Evolutionary conservation across 2,113 vertebrate genomes (phyloP).

Genomic region (Nycticryphes semicollaris): DNA sequence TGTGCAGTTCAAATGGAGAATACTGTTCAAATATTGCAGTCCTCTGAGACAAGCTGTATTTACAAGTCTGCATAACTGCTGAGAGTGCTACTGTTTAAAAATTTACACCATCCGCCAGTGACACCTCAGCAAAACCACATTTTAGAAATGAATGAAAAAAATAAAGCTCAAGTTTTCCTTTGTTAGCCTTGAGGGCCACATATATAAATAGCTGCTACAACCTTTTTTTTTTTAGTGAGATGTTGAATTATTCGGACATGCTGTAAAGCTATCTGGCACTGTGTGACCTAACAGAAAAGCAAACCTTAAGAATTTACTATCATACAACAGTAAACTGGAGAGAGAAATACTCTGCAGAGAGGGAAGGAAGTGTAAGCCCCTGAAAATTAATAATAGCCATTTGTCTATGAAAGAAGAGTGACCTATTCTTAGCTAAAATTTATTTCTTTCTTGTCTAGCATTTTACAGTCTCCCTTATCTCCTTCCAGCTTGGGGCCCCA

Average conservation of each 20-base stretch:
- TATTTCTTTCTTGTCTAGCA: background rate
- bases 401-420: background rate
- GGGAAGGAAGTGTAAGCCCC: background rate
- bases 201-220: background rate
- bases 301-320: conserved; percentile 22
- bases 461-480: background rate
- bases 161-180: background rate
- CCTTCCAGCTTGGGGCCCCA: background rate
- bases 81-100: background rate
- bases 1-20: background rate
- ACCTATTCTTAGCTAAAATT: background rate
- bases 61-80: background rate
- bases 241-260: background rate
- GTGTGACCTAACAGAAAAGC: conserved; percentile 14
- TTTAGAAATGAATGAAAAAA: background rate
- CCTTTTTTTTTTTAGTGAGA: background rate
- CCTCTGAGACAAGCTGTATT: background rate
- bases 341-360: conserved; percentile 16
- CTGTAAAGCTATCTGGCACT: background rate
- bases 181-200: background rate
- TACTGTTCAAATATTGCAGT: background rate
- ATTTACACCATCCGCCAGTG: background rate
- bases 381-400: conserved; percentile 24
- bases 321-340: background rate
- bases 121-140: background rate